Base-by-base conservation (phyloP, 2,888 invertebrate species). In the Chymomyza amoena region DNA sequence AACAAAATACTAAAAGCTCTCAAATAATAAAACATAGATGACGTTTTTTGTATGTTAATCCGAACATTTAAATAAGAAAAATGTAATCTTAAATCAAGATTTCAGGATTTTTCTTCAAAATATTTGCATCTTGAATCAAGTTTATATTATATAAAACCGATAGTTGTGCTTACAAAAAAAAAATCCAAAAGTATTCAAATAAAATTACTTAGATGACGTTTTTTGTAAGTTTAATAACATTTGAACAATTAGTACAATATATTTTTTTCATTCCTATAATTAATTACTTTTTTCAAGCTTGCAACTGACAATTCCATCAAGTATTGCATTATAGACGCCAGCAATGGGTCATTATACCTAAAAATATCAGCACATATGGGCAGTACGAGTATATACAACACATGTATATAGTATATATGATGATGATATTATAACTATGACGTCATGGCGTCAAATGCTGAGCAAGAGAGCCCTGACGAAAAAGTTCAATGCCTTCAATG, bases 401-500 rank as follows among this genome's bases (percentile, higher is more conserved):
- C 4, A 1, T 9, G 0, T 7, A 18, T 20, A n/a, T 18, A 36
- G 52, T 56, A 54, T 32, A n/a, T 20, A 64, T 18, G 54, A 32
- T 54, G 63, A 63, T 63, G 52, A 51, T 66, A 60, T 32, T 64
- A 60, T 57, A 20, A 6, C 70, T 20, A 60, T 78, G 78, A 80
- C 78, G 78, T 77, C 75, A 79, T 2, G 0, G 39, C 28, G 4
- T 1, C 57, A 64, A 39, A 45, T 66, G 67, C 66, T 67, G 69
- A 68, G 66, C 61, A 69, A 68, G 73, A 39, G 73, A 45, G 39
- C 68, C 70, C 70, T 75, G 75, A 69, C 73, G 68, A 70, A 73
- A 73, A 72, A 73, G 77, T 86, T 80, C 83, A 84, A 75, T 80
- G 81, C 79, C 84, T 52, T 61, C 32, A 16, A 15, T 18, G 68